phyloP scores from a whole-genome alignment of 1,140 invertebrate species.

The Maconellicoccus hirsutus region DNA sequence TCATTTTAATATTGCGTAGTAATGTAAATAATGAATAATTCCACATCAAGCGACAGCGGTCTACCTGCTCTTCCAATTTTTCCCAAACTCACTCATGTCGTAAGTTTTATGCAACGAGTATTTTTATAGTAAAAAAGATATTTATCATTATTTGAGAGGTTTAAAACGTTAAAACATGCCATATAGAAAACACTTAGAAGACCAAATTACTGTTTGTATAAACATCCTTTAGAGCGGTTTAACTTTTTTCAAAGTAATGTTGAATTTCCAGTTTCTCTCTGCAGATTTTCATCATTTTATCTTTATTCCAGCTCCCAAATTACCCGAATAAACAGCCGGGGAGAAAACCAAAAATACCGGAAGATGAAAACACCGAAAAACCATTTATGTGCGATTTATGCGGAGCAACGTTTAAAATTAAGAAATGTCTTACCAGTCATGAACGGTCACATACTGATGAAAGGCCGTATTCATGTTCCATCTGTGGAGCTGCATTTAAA shows the following conservation, averaged over 20 bases:
- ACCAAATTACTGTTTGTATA: no score
- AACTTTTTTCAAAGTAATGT: no score
- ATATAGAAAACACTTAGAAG: no score
- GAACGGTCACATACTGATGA: background rate
- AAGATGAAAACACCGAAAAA: slow-evolving; percentile 29
- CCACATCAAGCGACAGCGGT: background rate
- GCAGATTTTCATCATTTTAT: background rate
- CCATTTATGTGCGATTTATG: slow-evolving; percentile 41
- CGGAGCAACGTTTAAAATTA: slow-evolving; percentile 45
- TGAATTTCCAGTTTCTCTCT: background rate
- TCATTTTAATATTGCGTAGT: no score
- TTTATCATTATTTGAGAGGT: no score
- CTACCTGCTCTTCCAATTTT: background rate
- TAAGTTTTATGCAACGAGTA: background rate
- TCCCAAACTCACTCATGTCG: background rate
- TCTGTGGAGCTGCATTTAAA: background rate
- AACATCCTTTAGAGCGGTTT: no score
- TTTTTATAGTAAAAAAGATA: no score
- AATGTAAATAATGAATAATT: background rate
- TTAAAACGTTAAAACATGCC: no score
- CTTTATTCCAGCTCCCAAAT: background rate
- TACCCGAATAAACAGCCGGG: background rate
- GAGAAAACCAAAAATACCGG: background rate
- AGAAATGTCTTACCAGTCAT: background rate
- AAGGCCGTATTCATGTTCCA: background rate